Evolutionary conservation across 2,113 vertebrate species (phyloP), one percentile per base, ranked within the genome.

Genomic region (Dicentrarchus labrax): DNA sequence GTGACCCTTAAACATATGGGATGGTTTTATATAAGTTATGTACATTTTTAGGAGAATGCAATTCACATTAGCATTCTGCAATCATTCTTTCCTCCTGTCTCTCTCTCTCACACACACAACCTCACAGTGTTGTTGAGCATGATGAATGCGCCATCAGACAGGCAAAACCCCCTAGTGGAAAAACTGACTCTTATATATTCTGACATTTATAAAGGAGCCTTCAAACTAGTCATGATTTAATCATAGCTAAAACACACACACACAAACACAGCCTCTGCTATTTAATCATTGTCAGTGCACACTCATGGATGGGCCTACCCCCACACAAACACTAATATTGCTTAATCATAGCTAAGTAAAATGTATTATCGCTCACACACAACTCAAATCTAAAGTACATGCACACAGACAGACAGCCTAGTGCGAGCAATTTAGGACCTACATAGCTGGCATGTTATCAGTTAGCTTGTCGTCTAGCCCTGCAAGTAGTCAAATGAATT

Each of bases 201-300:
- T 92, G 91, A 93, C 91, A 89, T 86, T 86, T 92, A 86, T 86
- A 73, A 91, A 89, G 76, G 56, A 85, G 38, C 80, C 77, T 75
- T 73, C 79, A 83, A 43, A 74, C 68, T 76, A 67, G 75, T 77
- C 79, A 89, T 80, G 82, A 85, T 80, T 84, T 84, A 86, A 84
- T 82, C 77, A 80, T 56, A 53, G n/a, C 77, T 39, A 48, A 61
- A 39, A 13, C 53, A 53, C 50, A 74, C 11, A 67, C 51, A 66
- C 41, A 65, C 43, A 50, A 56, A 70, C 6, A 17, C 41, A 30
- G 30, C 30, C 21, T 45, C 22, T 78, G 38, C 66, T 71, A 30
- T 83, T 60, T 66, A 68, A 74, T 66, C 53, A 71, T 41, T 71
- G 67, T n/a, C 17, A 53, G 11, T 24, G 38, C 30, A 75, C 72